A percentile compares a stretch with the other conserved stretches of the same genome.
These are phyloP conservation scores for Syngnathus floridae DNA, from an alignment of 2,113 vertebrate genomes.

Conservation along the genomic window DNA sequence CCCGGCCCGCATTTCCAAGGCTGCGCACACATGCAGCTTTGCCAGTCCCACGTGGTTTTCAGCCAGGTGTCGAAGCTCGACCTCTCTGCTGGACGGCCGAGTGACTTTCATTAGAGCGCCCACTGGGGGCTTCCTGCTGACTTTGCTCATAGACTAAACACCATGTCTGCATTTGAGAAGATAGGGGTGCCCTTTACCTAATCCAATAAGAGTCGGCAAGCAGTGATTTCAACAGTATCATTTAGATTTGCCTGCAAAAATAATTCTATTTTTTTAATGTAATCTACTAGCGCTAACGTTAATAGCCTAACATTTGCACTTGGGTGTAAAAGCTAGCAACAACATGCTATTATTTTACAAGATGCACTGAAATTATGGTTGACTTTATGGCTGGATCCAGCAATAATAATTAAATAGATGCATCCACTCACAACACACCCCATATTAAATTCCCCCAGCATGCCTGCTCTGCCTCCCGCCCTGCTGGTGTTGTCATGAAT, in stretches of 20 bases:
- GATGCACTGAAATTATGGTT: background rate
- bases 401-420: background rate
- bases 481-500: conserved; percentile 46
- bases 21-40: conserved; percentile 28
- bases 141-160: conserved; percentile 44
- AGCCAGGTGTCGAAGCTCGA: conserved; percentile 68
- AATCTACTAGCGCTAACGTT: no score
- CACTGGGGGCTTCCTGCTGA: conserved; percentile 50
- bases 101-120: conserved; percentile 63
- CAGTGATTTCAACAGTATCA: conserved; percentile 24
- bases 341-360: background rate
- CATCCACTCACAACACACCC: background rate
- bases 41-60: conserved; percentile 51
- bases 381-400: background rate
- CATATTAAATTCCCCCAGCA: conserved; percentile 49
- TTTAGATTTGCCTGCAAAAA: background rate
- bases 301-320: background rate
- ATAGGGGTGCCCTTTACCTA: conserved; percentile 25
- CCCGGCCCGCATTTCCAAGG: conserved; percentile 61
- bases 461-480: conserved; percentile 41
- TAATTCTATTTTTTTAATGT: background rate
- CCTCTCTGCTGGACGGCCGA: conserved; percentile 63
- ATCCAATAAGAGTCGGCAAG: conserved; percentile 33
- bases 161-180: conserved; percentile 34
- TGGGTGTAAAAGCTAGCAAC: background rate